These are phyloP conservation scores for Acanthornis magna DNA, from an alignment of 2,797 vertebrate species.

Conservation along the genomic window DNA sequence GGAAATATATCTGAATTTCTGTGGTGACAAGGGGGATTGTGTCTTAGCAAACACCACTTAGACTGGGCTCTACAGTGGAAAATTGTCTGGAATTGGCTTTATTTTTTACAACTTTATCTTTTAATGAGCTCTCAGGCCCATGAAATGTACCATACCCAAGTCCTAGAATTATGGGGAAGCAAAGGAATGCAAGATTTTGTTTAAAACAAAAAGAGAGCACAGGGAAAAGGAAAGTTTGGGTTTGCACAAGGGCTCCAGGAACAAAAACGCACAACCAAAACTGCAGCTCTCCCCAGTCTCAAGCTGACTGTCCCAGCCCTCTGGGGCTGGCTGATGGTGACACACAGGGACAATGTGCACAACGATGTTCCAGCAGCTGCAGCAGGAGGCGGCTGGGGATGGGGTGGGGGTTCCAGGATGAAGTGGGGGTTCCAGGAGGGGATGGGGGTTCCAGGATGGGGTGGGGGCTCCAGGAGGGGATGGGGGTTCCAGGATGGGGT, in stretches of 20 bases:
- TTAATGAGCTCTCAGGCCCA: background rate
- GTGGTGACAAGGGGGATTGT: background rate
- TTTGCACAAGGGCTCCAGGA: background rate
- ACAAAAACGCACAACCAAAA: fast-evolving
- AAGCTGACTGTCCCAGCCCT: background rate
- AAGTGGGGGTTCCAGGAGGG: background rate
- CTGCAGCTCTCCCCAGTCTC: background rate
- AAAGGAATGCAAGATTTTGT: background rate
- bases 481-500: background rate
- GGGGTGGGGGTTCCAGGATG: background rate
- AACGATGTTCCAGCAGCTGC: background rate
- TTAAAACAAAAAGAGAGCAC: background rate
- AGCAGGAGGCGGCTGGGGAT: background rate
- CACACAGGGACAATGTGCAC: fast-evolving
- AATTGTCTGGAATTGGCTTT: background rate
- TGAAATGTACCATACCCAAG: fast-evolving
- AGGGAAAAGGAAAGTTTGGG: background rate
- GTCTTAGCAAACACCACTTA: background rate
- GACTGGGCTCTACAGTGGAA: background rate
- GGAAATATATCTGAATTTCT: background rate
- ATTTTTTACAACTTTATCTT: background rate
- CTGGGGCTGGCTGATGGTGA: background rate
- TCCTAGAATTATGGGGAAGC: background rate
- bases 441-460: no score
- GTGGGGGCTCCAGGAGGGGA: background rate